These are phyloP conservation scores for Burhinus bistriatus DNA, from an alignment of 2,113 vertebrate genomes.

Conservation along the genomic window DNA sequence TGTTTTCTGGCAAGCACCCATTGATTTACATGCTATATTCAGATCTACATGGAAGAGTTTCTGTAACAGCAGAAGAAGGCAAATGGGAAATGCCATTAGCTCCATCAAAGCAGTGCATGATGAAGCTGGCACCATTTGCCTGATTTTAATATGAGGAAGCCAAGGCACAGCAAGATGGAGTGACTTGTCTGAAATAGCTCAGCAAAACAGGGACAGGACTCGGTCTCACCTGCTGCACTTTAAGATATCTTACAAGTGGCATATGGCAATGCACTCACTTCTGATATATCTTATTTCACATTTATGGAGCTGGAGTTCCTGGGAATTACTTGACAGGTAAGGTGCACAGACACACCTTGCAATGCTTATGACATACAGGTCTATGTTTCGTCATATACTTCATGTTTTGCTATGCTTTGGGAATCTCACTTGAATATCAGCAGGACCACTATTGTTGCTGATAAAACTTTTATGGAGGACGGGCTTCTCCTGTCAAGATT, in stretches of 20 bases:
- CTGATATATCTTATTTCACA: neutral
- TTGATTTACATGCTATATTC: neutral
- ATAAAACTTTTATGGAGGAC: neutral
- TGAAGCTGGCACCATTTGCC: neutral
- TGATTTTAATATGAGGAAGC: neutral
- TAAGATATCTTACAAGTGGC: neutral
- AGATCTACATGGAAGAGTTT: neutral
- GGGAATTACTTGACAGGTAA: neutral
- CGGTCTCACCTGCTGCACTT: neutral
- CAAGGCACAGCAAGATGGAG: neutral
- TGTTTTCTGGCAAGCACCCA: neutral
- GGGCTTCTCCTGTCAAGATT: neutral
- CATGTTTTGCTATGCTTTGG: neutral
- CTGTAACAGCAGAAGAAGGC: neutral
- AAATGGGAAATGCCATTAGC: neutral
- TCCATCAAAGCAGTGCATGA: neutral
- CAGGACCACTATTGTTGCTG: neutral
- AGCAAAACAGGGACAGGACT: neutral
- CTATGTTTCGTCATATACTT: neutral
- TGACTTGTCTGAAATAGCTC: neutral
- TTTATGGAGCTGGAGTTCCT: neutral
- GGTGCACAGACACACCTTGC: neutral
- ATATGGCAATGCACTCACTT: neutral
- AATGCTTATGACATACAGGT: neutral
- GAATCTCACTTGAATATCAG: neutral